Evolutionary conservation across 1,140 invertebrate species (phyloP).

Genomic region (Drosophila murphyi): DNA sequence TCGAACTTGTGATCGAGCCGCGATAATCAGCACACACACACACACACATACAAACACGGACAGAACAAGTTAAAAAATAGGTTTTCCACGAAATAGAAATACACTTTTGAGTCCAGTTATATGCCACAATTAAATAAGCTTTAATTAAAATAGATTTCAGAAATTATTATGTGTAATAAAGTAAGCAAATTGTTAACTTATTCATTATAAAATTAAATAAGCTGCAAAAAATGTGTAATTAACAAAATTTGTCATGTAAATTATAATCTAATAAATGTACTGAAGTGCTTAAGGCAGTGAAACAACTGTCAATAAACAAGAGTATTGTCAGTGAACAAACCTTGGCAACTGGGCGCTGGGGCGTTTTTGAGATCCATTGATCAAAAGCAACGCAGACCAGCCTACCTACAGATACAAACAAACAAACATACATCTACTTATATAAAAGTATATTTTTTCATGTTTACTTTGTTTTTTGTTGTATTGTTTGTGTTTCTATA

Average conservation of each 20-base stretch:
- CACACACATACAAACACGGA: conserved; percentile 12
- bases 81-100: conserved; percentile 4
- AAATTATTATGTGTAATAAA: too few species aligned
- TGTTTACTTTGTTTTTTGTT: conserved; percentile 58
- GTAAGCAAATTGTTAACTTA: too few species aligned
- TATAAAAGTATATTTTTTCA: conserved; percentile 19
- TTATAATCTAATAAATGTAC: too few species aligned
- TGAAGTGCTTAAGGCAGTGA: neutral
- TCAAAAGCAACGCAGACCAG: conserved; percentile 57
- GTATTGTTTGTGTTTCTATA: conserved; percentile 30
- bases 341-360: conserved; percentile 17
- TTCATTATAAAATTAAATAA: too few species aligned
- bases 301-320: neutral
- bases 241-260: too few species aligned
- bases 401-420: conserved; percentile 16
- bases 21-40: conserved; percentile 63
- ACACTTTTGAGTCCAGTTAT: neutral
- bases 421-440: conserved; percentile 7
- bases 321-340: conserved; percentile 5
- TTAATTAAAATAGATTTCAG: too few species aligned
- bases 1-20: conserved; percentile 70
- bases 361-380: conserved; percentile 60
- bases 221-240: too few species aligned
- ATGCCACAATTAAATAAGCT: neutral
- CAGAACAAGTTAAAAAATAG: neutral